Conservation (phyloP, 2,113 vertebrate species). For the Bostrychus sinensis region DNA sequence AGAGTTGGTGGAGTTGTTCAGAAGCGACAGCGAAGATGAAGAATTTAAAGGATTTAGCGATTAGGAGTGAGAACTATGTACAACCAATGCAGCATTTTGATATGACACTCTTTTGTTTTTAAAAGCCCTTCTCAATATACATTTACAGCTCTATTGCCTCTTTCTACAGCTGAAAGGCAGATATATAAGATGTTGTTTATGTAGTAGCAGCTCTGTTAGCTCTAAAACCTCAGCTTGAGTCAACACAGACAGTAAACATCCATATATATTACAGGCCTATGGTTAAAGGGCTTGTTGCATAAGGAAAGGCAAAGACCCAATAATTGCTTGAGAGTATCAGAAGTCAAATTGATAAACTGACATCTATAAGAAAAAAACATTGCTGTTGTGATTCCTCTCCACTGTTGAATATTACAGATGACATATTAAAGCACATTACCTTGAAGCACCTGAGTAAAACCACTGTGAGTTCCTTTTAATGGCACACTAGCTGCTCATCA, state of each 20-base stretch:
- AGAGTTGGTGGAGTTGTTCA: no score
- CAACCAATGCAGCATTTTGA: no score
- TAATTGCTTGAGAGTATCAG: conserved; percentile 70
- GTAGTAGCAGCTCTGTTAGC: neutral
- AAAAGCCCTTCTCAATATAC: neutral
- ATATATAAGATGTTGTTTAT: neutral
- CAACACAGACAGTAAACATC: conserved; percentile 25
- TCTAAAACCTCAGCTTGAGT: conserved; percentile 1
- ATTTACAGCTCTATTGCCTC: neutral
- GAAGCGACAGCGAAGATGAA: no score
- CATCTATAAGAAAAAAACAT: conserved; percentile 58
- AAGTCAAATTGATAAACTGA: conserved; percentile 66
- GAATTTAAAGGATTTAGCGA: no score
- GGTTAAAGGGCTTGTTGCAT: conserved; percentile 23
- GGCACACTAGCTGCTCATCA: conserved; percentile 48
- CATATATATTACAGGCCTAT: conserved; percentile 22
- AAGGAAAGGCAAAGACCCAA: conserved; percentile 32
- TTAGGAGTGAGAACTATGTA: no score
- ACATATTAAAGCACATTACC: conserved; percentile 72
- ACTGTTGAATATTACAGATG: conserved; percentile 62
- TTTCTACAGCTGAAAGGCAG: neutral
- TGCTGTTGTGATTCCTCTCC: conserved; percentile 66
- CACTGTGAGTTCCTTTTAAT: conserved; percentile 66
- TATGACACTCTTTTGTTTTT: neutral
- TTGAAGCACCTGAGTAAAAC: conserved; percentile 63